Evolutionary conservation across 37 sponge, comb jelly and placozoan genomes (phyloP).

Genomic region (Tethya wilhelma): DNA sequence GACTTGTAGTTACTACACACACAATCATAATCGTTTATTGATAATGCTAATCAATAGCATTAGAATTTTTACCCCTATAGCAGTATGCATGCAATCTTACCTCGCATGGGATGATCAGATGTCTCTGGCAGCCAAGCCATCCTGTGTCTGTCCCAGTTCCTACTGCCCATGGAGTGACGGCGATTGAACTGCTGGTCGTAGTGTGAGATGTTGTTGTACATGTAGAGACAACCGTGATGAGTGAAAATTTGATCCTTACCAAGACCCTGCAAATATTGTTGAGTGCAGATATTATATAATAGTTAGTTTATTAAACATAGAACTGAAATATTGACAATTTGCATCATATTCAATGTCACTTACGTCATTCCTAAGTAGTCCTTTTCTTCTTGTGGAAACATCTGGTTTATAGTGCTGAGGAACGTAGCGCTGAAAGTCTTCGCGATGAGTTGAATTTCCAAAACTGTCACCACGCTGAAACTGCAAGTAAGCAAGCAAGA

Average conservation of each 20-base stretch:
- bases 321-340: background rate
- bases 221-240: conserved; percentile 88
- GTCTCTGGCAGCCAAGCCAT: conserved; percentile 88
- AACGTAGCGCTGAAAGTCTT: conserved; percentile 50
- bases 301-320: background rate
- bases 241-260: conserved; percentile 69
- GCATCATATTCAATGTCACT: background rate
- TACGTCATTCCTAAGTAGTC: conserved; percentile 74
- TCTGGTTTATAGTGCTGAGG: conserved; percentile 58
- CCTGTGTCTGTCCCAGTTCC: conserved; percentile 83
- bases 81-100: conserved; percentile 20
- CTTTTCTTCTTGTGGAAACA: conserved; percentile 54
- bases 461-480: conserved; percentile 60
- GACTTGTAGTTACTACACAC: no score
- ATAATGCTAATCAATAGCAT: no score
- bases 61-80: no score
- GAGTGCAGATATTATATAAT: background rate
- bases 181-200: conserved; percentile 84
- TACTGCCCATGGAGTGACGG: conserved; percentile 16
- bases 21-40: no score
- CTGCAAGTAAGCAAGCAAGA: conserved; percentile 30
- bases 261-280: conserved; percentile 63
- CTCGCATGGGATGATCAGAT: conserved; percentile 75
- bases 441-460: conserved; percentile 68
- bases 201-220: conserved; percentile 66